Conservation (phyloP, 1,140 invertebrate species). For the Lepeophtheirus salmonis region DNA sequence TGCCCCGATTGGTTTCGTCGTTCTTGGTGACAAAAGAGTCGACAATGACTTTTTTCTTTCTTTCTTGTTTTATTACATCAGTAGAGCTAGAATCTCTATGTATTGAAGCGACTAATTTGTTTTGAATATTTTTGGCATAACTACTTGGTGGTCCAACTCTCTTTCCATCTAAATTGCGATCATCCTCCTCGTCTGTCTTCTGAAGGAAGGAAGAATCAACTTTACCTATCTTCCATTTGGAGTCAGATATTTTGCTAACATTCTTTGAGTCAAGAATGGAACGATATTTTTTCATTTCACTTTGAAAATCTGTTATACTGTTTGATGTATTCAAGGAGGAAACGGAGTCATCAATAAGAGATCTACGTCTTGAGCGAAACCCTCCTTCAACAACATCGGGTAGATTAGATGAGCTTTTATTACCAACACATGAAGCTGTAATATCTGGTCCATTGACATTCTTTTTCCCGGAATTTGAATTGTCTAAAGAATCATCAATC, state of each 20-base stretch:
- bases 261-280: neutral
- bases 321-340: neutral
- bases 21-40: neutral
- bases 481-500: neutral
- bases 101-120: neutral
- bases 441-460: neutral
- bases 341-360: neutral
- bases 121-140: neutral
- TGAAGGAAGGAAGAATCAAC: neutral
- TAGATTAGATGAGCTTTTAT: neutral
- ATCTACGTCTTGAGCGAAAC: neutral
- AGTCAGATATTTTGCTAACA: neutral
- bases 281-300: neutral
- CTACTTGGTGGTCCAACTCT: neutral
- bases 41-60: neutral
- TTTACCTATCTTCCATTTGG: neutral
- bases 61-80: neutral
- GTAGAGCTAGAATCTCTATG: neutral
- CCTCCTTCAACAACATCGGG: neutral
- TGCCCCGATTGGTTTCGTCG: neutral
- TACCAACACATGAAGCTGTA: neutral
- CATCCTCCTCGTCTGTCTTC: neutral
- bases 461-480: too few relatives aligned
- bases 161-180: neutral
- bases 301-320: neutral